Percentiles rank a stretch among this genome's conserved stretches.
These are phyloP conservation scores for Hemistola chrysoprasaria DNA, from an alignment of 2,888 invertebrate species.

Conservation along the genomic window DNA sequence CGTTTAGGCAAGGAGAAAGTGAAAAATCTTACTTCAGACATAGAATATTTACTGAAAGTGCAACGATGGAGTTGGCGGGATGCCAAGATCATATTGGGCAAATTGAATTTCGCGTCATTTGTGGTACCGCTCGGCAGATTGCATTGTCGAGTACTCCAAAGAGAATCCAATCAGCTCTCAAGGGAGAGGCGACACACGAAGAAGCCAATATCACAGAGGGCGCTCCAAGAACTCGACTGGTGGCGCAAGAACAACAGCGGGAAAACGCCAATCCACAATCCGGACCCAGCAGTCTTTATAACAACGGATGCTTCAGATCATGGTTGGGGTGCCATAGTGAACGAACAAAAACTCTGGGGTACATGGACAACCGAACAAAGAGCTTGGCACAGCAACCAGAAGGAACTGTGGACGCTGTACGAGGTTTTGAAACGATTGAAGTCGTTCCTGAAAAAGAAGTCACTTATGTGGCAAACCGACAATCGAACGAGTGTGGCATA, in stretches of 20 bases:
- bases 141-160: constrained; percentile 12
- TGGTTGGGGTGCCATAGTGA: not conserved
- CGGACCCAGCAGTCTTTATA: not conserved
- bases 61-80: not conserved
- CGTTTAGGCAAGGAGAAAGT: constrained; percentile 1
- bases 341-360: not conserved
- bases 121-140: constrained; percentile 16
- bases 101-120: constrained; percentile 17
- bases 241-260: not conserved
- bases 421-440: not conserved
- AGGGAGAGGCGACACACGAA: not conserved
- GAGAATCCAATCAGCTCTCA: constrained; percentile 5
- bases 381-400: no score
- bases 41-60: not conserved
- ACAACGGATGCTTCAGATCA: not conserved
- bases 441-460: not conserved
- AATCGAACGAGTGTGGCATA: not conserved
- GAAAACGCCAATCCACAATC: constrained; percentile 2
- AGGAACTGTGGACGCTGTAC: not conserved
- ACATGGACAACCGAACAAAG: not conserved
- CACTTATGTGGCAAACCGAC: no score
- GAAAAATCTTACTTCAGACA: not conserved
- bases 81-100: constrained; percentile 13
- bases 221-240: constrained; percentile 3
- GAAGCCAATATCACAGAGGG: not conserved